A percentile compares a stretch with the other conserved stretches of the same genome.
phyloP scores from a whole-genome alignment of 2,888 invertebrate species.

The Seira musarum region DNA sequence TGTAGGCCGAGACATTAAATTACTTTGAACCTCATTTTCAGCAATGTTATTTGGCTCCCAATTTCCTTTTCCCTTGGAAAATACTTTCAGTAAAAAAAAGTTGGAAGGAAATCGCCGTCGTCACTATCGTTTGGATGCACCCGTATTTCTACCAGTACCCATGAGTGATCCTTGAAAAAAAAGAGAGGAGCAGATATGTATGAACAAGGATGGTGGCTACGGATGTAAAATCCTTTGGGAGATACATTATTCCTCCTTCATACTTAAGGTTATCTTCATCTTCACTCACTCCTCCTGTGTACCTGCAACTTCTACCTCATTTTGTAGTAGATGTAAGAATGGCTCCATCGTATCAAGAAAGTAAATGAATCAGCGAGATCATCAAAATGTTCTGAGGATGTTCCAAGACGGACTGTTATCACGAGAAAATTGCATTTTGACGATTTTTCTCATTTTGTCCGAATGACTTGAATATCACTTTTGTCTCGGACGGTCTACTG shows the following conservation, averaged over 20 bases:
- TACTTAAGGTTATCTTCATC: constrained; percentile 40
- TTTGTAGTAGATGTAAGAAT: constrained; percentile 12
- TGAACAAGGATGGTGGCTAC: no score
- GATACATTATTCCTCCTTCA: constrained; percentile 18
- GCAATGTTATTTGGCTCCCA: constrained; percentile 2
- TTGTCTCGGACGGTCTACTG: no score
- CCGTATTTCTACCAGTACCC: background rate
- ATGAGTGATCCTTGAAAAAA: no score
- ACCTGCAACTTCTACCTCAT: constrained; percentile 24
- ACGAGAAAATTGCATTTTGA: no score
- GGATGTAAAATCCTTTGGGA: constrained; percentile 28
- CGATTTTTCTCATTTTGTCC: no score
- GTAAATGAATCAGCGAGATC: background rate
- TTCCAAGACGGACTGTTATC: no score
- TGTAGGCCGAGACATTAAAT: constrained; percentile 31
- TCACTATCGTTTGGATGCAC: constrained; percentile 7
- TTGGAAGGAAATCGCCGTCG: no score
- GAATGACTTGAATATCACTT: no score
- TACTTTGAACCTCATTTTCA: constrained; percentile 33
- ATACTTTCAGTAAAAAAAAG: no score
- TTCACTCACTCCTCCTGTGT: no score
- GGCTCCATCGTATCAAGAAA: constrained; percentile 10
- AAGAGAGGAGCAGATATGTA: no score
- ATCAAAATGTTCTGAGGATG: no score
- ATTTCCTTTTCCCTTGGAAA: background rate